A percentile compares a stretch with the other conserved stretches of the same genome.
phyloP scores from a whole-genome alignment of 2,888 invertebrate genomes.

The Dicyrtomina minuta region DNA sequence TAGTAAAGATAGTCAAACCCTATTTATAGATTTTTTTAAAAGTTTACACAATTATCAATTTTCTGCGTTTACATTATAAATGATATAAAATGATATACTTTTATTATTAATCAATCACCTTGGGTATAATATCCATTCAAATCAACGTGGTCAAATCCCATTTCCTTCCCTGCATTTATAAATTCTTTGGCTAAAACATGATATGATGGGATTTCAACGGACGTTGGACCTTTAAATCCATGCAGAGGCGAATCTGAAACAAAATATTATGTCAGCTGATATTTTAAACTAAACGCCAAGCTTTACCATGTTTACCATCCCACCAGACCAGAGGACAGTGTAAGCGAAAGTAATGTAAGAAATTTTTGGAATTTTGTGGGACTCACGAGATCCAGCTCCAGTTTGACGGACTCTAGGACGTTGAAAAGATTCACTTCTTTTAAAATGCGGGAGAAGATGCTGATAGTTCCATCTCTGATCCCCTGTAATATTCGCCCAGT shows the following conservation, averaged over 20 bases:
- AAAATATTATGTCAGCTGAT: too few species aligned
- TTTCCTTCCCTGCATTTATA: not conserved
- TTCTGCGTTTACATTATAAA: not conserved
- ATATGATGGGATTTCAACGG: not conserved
- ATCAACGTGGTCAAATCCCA: not conserved
- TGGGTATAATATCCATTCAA: not conserved
- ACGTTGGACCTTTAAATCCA: not conserved
- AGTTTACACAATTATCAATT: not conserved
- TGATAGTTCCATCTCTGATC: too few species aligned
- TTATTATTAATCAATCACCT: not conserved
- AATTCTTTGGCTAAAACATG: not conserved
- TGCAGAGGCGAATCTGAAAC: too few species aligned
- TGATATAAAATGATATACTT: not conserved
- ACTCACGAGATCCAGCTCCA: too few species aligned
- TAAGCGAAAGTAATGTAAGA: too few species aligned
- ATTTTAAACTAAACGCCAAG: too few species aligned
- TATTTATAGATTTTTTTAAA: not conserved
- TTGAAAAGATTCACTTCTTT: not conserved
- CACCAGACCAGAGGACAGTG: too few species aligned
- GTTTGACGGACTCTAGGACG: too few species aligned
- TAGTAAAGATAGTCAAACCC: not conserved
- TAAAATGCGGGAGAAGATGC: not conserved
- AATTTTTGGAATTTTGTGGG: too few species aligned
- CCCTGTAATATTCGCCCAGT: too few species aligned
- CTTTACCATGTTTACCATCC: too few species aligned